Evolutionary conservation across 1,140 invertebrate genomes (phyloP), one percentile per base, ranked within the genome.

Genomic region (Drosophila parabipectinata): DNA sequence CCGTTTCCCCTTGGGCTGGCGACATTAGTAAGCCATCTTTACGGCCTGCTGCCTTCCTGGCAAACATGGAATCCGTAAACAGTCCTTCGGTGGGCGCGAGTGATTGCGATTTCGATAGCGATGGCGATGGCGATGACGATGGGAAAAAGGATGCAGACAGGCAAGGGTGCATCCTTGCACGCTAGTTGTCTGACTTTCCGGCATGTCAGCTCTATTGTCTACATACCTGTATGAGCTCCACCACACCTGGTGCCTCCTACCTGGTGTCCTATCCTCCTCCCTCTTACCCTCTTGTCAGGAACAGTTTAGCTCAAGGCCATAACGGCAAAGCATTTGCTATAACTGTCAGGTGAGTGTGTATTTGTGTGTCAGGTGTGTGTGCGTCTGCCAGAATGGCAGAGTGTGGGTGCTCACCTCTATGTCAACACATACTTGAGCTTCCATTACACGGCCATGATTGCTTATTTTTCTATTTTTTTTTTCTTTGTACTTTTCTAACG

Each of bases 251-350:
- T 67, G 60, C 60, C 59, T 4, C 34, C 4, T 28, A 6, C 26
- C 26, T 5, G 18, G 18, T 18, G 26, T 4, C 34, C 10, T 32
- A 32, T 8, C 8, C 32, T 32, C 32, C 32, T 32, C 32, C 32
- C 32, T 9, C 32, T 32, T 32, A 10, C 32, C 7, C 8, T 32
- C 78, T 79, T 87, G 82, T 87, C 78, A 88, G 82, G 83, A 88
- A 80, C 83, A 87, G 82, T 82, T 88, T 78, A 87, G 83, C 82
- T 72, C 82, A 87, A 87, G 82, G 82, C 83, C 82, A 76, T 88
- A 82, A 88, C 58, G 66, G 83, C 74, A 62, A 51, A 75, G 69
- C 69, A 68, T 69, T 75, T 72, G 55, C 82, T 81, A 75, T 87
- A 81, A 75, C 82, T 80, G 81, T 71, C 81, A 74, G 56, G 59